Conservation (phyloP, 1,140 invertebrate genomes). For the Charaxes varanes region DNA sequence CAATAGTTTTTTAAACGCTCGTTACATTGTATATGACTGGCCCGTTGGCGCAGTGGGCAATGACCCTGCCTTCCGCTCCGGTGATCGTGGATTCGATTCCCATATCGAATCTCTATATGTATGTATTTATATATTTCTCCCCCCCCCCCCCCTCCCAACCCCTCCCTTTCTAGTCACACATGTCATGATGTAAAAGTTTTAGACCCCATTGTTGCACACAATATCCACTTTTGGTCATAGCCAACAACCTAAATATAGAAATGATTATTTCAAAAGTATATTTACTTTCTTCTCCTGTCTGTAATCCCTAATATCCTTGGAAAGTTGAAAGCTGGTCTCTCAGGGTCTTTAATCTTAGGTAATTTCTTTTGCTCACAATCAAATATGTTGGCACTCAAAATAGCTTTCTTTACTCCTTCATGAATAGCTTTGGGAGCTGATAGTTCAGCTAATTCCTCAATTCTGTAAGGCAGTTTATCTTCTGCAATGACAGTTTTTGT, state of each 20-base stretch:
- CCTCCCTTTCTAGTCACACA: too few relatives aligned
- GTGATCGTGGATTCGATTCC: too few relatives aligned
- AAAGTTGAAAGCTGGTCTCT: conserved; percentile 82
- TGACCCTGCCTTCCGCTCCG: too few relatives aligned
- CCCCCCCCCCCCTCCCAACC: too few relatives aligned
- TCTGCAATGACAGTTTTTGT: conserved; percentile 83
- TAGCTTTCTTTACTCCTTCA: conserved; percentile 75
- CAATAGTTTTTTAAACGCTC: conserved; percentile 7
- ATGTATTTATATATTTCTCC: too few relatives aligned
- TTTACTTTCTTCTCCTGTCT: conserved; percentile 81
- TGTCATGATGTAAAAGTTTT: too few relatives aligned
- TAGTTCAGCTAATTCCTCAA: conserved; percentile 66
- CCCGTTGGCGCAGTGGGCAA: too few relatives aligned
- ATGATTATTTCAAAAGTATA: conserved; percentile 22
- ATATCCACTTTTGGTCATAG: too few relatives aligned
- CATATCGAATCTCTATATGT: too few relatives aligned
- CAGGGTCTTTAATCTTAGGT: conserved; percentile 81
- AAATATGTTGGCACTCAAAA: conserved; percentile 83
- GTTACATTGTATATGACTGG: too few relatives aligned
- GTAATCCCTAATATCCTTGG: conserved; percentile 84
- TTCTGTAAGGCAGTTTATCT: conserved; percentile 75
- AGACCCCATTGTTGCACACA: too few relatives aligned
- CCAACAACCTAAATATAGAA: too few relatives aligned
- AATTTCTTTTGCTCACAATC: conserved; percentile 86
- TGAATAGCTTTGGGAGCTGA: conserved; percentile 71